phyloP scores from a whole-genome alignment of 1,140 invertebrate genomes.

The Pachypsylla venusta region DNA sequence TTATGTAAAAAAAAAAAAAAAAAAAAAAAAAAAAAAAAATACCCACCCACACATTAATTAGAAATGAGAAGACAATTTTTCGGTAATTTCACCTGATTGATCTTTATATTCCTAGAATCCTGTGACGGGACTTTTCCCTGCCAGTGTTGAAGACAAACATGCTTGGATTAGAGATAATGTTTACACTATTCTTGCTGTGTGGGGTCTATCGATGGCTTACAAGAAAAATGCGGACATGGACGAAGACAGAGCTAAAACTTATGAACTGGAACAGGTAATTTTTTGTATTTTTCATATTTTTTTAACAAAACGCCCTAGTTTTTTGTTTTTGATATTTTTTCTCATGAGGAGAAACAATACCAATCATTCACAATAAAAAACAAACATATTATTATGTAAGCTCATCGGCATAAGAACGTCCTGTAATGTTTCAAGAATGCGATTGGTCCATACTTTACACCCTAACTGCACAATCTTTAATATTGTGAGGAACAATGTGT shows the following conservation, averaged over 20 bases:
- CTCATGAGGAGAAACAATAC: background rate
- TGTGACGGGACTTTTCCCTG: slow-evolving; percentile 82
- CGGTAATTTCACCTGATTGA: background rate
- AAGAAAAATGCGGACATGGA: slow-evolving; percentile 97
- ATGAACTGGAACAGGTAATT: slow-evolving; percentile 80
- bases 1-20: background rate
- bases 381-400: too few species aligned
- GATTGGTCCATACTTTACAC: too few species aligned
- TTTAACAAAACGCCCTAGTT: background rate
- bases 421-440: too few species aligned
- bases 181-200: slow-evolving; percentile 91
- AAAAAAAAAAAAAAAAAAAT: background rate
- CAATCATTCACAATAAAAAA: too few species aligned
- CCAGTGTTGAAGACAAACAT: slow-evolving; percentile 72
- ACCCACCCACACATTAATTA: background rate
- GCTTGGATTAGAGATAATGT: slow-evolving; percentile 98
- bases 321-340: background rate
- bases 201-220: slow-evolving; percentile 96
- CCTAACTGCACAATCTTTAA: too few species aligned
- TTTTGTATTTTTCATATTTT: background rate
- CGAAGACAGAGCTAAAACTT: slow-evolving; percentile 94
- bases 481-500: too few species aligned
- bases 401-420: too few species aligned
- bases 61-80: background rate
- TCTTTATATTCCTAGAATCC: slow-evolving; percentile 50